A percentile compares a stretch with the other conserved stretches of the same genome.
Evolutionary conservation across 2,888 invertebrate species (phyloP).

Genomic region (Dicyrtomina minuta): DNA sequence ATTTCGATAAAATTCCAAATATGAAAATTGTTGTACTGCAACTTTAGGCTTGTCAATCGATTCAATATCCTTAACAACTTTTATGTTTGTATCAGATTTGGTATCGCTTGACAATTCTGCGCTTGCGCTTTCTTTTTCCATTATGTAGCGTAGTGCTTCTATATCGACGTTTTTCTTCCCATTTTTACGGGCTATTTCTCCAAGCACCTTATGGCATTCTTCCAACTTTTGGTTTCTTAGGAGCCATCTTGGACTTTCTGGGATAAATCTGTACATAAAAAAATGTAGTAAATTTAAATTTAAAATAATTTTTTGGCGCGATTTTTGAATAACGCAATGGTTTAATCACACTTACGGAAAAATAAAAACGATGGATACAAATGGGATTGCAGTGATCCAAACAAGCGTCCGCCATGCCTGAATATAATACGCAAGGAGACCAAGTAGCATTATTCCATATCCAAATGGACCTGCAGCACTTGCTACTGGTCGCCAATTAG

Average conservation of each 20-base stretch:
- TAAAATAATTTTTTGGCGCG: no score
- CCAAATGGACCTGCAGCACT: conserved; percentile 45
- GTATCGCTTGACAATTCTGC: no score
- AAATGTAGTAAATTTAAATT: not conserved
- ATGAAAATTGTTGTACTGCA: conserved; percentile 32
- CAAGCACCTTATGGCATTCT: conserved; percentile 26
- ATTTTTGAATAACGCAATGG: no score
- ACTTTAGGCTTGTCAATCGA: not conserved
- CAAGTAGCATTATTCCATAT: conserved; percentile 41
- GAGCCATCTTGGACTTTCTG: conserved; percentile 45
- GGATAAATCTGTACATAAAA: conserved; percentile 33
- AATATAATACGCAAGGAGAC: conserved; percentile 39
- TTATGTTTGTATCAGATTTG: not conserved
- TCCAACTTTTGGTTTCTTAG: conserved; percentile 33
- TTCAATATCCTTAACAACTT: no score
- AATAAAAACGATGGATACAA: conserved; percentile 29
- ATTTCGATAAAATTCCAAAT: conserved; percentile 36
- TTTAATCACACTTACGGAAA: conserved; percentile 35
- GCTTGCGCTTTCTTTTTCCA: conserved; percentile 17
- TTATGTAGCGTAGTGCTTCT: conserved; percentile 1
- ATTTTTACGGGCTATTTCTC: conserved; percentile 19
- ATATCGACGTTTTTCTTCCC: conserved; percentile 13
- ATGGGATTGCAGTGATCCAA: conserved; percentile 36
- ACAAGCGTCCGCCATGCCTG: conserved; percentile 39
- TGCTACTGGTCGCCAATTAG: conserved; percentile 41